phyloP scores from a whole-genome alignment of 2,797 vertebrate species.

The Lagorchestes hirsutus region DNA sequence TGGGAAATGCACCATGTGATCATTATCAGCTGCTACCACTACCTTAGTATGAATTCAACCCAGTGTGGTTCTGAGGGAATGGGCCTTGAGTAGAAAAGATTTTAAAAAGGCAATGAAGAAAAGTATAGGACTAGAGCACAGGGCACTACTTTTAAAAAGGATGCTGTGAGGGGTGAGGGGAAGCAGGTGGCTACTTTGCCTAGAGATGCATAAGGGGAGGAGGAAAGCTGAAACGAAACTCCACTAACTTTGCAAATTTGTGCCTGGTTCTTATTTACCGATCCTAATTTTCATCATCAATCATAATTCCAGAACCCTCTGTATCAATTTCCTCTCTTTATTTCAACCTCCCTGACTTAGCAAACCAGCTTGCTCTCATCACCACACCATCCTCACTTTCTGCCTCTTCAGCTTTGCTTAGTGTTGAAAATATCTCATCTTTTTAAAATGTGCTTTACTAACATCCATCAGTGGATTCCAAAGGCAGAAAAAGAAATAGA shows the following conservation, averaged over 20 bases:
- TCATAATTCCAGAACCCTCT: neutral
- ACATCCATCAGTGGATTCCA: neutral
- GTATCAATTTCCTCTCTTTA: neutral
- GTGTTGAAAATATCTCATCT: slow-evolving; percentile 61
- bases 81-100: neutral
- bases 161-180: neutral
- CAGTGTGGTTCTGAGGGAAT: neutral
- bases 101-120: neutral
- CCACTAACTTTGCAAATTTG: neutral
- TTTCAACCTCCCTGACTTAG: neutral
- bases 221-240: neutral
- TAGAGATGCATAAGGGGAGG: neutral
- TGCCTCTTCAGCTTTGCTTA: neutral
- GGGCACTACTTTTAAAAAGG: neutral
- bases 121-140: neutral
- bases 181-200: neutral
- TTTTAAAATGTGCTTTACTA: neutral
- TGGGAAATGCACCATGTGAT: neutral
- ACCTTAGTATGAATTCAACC: neutral
- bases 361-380: too few relatives aligned
- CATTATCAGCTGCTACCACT: neutral
- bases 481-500: neutral
- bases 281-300: neutral
- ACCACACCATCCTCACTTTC: neutral
- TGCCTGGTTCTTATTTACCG: neutral